Conservation (phyloP, 2,113 vertebrate genomes). For the Ivindomyrus marchei region DNA sequence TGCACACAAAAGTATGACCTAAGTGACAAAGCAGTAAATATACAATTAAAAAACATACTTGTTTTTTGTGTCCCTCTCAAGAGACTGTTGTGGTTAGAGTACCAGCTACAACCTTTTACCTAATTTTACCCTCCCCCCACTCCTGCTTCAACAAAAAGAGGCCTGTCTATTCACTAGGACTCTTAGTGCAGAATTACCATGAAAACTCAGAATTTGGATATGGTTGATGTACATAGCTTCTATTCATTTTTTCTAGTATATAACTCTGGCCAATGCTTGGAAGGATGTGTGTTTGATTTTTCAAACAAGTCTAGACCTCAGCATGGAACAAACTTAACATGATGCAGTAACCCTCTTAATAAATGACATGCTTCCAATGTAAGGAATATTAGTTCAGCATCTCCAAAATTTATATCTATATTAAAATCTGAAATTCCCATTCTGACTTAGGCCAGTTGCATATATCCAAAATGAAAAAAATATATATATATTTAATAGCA, state of each 20-base stretch:
- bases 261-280: neutral
- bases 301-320: neutral
- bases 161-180: neutral
- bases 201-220: neutral
- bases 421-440: neutral
- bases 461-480: neutral
- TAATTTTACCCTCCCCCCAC: conserved; percentile 29
- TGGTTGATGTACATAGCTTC: neutral
- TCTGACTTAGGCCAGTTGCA: neutral
- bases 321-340: neutral
- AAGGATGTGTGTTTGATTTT: neutral
- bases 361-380: neutral
- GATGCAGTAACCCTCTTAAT: neutral
- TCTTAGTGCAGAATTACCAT: neutral
- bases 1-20: neutral
- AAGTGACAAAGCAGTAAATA: neutral
- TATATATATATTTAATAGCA: neutral
- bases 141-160: neutral
- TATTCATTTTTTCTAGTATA: neutral
- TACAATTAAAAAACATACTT: neutral
- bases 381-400: neutral
- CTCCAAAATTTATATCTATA: neutral
- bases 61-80: neutral
- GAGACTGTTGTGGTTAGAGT: conserved; percentile 16
- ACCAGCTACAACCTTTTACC: conserved; percentile 47